phyloP scores from a whole-genome alignment of 2,888 invertebrate species.

The Plebejus melissa region DNA sequence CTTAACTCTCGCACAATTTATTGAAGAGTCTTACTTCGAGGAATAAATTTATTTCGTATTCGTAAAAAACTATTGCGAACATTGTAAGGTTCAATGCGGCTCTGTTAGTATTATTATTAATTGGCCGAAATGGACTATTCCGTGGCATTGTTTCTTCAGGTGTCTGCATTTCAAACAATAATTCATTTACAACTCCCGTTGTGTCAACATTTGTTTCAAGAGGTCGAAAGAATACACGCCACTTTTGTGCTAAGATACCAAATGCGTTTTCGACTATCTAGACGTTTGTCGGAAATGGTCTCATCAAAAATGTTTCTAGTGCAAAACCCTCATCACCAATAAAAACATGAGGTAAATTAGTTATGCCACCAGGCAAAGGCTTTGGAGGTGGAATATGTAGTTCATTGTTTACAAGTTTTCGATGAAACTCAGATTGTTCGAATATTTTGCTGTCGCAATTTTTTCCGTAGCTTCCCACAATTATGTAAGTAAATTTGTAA shows the following conservation, averaged over 20 bases:
- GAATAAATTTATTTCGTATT: background rate
- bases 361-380: background rate
- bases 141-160: constrained; percentile 30
- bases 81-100: constrained; percentile 18
- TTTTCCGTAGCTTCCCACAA: constrained; percentile 33
- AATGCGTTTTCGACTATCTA: constrained; percentile 20
- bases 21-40: background rate
- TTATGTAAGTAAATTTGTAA: constrained; percentile 36
- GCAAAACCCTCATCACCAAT: constrained; percentile 26
- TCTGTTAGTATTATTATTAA: constrained; percentile 19
- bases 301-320: constrained; percentile 25
- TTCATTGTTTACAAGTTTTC: constrained; percentile 26
- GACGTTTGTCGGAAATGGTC: constrained; percentile 28
- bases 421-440: constrained; percentile 29
- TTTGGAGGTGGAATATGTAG: constrained; percentile 21
- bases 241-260: constrained; percentile 16
- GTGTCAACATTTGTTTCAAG: constrained; percentile 32
- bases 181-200: constrained; percentile 31
- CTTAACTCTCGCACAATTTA: background rate
- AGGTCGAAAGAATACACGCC: constrained; percentile 32
- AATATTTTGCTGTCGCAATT: constrained; percentile 30
- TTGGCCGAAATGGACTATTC: constrained; percentile 30
- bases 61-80: constrained; percentile 8
- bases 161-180: constrained; percentile 21
- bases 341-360: constrained; percentile 22